A percentile compares a stretch with the other conserved stretches of the same genome.
Evolutionary conservation across 1,140 invertebrate species (phyloP).

Genomic region (Eufriesea mexicana): DNA sequence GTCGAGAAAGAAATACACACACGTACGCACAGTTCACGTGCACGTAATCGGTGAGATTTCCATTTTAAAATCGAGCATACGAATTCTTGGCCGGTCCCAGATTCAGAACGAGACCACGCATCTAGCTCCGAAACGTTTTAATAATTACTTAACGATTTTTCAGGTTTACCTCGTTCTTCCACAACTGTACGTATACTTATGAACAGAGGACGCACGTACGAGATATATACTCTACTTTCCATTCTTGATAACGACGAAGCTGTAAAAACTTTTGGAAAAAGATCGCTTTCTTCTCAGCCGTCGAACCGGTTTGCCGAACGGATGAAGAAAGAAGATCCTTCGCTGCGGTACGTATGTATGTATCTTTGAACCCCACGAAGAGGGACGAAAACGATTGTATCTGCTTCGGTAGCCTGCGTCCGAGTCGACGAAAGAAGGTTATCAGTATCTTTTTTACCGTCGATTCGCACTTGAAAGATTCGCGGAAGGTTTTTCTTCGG

Average conservation of each 20-base stretch:
- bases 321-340: not conserved
- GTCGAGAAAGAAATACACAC: too few relatives aligned
- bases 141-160: not conserved
- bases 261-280: constrained; percentile 69
- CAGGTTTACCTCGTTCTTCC: not conserved
- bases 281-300: not conserved
- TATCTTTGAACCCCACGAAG: not conserved
- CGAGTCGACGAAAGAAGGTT: not conserved
- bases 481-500: not conserved
- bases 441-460: not conserved
- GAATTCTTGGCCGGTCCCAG: too few relatives aligned
- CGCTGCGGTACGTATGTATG: constrained; percentile 1
- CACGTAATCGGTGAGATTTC: too few relatives aligned
- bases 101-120: too few relatives aligned
- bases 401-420: not conserved
- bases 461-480: not conserved
- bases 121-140: too few relatives aligned
- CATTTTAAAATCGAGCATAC: too few relatives aligned
- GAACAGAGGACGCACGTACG: not conserved
- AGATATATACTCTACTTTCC: constrained; percentile 35
- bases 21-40: too few relatives aligned
- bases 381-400: not conserved
- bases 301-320: too few relatives aligned
- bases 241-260: constrained; percentile 58
- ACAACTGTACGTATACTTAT: not conserved